Percentiles rank a stretch among this genome's conserved stretches.
These are phyloP conservation scores for Drosophila kuntzei DNA, from an alignment of 2,888 invertebrate genomes.

Conservation along the genomic window DNA sequence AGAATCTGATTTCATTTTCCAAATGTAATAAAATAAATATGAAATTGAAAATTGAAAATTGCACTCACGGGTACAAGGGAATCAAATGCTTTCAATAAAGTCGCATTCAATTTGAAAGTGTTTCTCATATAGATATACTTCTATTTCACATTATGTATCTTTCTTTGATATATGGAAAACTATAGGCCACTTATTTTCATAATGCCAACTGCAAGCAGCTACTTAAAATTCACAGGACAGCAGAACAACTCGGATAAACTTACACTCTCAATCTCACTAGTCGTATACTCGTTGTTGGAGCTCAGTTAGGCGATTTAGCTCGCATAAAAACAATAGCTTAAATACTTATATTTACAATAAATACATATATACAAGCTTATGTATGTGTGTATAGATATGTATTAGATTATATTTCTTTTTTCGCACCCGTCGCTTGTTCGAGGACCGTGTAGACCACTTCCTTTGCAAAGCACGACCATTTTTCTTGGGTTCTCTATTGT, in stretches of 20 bases:
- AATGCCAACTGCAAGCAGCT: constrained; percentile 9
- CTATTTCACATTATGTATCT: constrained; percentile 6
- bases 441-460: constrained; percentile 60
- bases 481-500: constrained; percentile 62
- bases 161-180: constrained; percentile 14
- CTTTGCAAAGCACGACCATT: constrained; percentile 56
- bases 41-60: constrained; percentile 57
- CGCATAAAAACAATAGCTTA: constrained; percentile 60
- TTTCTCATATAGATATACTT: not conserved
- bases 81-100: constrained; percentile 19
- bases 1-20: constrained; percentile 65
- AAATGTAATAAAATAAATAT: constrained; percentile 64
- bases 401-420: constrained; percentile 34
- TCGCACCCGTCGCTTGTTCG: constrained; percentile 51
- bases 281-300: constrained; percentile 6
- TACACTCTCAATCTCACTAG: not conserved
- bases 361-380: not conserved
- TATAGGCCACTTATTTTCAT: constrained; percentile 25
- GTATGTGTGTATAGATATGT: not conserved
- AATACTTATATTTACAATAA: constrained; percentile 31
- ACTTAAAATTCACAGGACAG: constrained; percentile 32
- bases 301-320: constrained; percentile 20
- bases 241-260: constrained; percentile 23
- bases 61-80: constrained; percentile 1
- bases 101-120: not conserved